Percentiles rank a stretch among this genome's conserved stretches.
Conservation (phyloP, 2,888 invertebrate species). For the Lasioglossum figueresi region DNA sequence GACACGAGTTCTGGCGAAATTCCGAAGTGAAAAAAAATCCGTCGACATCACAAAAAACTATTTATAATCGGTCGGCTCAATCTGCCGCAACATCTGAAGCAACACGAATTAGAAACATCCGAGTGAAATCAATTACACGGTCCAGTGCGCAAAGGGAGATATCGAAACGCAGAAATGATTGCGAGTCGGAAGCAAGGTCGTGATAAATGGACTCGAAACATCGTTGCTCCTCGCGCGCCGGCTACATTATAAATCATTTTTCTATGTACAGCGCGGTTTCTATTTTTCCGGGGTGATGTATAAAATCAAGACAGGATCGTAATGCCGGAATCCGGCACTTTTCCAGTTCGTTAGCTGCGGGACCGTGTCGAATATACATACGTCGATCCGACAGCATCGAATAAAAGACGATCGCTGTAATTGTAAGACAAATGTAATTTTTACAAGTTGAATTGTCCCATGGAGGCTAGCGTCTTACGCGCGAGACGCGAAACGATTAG, state of each 20-base stretch:
- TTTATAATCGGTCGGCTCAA: neutral
- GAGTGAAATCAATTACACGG: conserved; percentile 15
- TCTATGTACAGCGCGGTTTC: neutral
- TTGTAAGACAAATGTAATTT: neutral
- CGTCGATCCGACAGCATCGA: neutral
- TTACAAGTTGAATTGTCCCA: neutral
- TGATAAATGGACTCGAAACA: conserved; percentile 9
- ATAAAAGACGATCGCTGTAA: neutral
- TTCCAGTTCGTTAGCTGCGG: neutral
- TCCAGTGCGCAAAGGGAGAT: conserved; percentile 2
- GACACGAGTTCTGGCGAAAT: neutral
- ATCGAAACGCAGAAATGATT: neutral
- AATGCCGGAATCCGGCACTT: neutral
- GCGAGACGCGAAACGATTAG: neutral
- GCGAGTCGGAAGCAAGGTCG: conserved; percentile 3
- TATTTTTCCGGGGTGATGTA: neutral
- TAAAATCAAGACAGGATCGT: neutral
- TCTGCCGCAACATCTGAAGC: neutral
- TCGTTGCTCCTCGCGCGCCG: neutral
- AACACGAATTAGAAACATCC: neutral
- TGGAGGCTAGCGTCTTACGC: too few relatives aligned
- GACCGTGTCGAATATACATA: neutral
- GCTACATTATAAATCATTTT: conserved; percentile 4
- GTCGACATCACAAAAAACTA: neutral
- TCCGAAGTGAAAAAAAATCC: neutral